A percentile compares a stretch with the other conserved stretches of the same genome.
Conservation (phyloP, 2,797 vertebrate genomes). For the Falco novaeseelandiae region DNA sequence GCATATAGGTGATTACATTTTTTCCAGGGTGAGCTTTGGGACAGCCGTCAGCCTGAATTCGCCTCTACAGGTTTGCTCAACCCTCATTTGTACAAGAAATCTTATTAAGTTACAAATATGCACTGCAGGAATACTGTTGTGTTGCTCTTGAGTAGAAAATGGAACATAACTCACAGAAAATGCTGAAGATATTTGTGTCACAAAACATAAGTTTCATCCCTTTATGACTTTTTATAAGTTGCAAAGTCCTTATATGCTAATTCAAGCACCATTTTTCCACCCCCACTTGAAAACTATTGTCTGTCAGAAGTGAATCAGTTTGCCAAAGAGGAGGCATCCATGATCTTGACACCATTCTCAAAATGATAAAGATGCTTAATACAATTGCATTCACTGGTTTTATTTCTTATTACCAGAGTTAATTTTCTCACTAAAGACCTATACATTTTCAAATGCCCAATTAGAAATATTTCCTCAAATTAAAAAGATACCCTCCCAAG, state of each 20-base stretch:
- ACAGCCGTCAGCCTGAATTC: neutral
- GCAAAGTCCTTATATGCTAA: neutral
- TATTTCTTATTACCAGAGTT: neutral
- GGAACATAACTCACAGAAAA: neutral
- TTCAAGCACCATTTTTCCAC: neutral
- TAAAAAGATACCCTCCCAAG: neutral
- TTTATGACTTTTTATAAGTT: neutral
- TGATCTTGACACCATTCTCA: neutral
- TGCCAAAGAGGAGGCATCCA: neutral
- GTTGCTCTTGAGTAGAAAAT: neutral
- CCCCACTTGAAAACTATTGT: neutral
- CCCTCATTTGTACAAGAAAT: neutral
- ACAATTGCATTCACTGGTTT: neutral
- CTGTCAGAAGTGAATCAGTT: neutral
- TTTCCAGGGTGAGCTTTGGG: neutral
- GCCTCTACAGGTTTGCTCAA: neutral
- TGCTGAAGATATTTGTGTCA: neutral
- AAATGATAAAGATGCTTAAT: neutral
- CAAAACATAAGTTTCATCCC: neutral
- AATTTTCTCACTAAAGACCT: conserved; percentile 22
- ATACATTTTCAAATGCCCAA: neutral
- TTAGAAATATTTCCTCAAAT: conserved; percentile 14
- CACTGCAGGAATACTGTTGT: neutral
- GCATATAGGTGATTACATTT: neutral
- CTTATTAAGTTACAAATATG: neutral